Base-by-base conservation (phyloP, 2,888 invertebrate genomes). In the Synanthedon tipuliformis region DNA sequence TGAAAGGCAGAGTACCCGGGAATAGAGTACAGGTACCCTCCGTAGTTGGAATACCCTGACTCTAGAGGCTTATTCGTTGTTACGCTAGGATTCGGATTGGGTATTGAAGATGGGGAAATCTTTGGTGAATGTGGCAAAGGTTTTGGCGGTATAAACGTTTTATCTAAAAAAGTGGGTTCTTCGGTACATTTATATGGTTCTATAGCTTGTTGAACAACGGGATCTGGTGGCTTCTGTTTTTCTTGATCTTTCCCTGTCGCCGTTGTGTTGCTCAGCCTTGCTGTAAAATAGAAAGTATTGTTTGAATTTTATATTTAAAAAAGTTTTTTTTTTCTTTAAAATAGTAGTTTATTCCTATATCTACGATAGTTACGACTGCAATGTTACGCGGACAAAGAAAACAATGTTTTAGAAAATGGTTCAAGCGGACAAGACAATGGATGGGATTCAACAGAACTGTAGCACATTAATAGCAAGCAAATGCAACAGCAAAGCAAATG, bases 1-100 rank as follows among this genome's bases (percentile, higher is more conserved):
- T 86, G 88, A 57, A 88, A 88, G 1, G 87, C 87, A 0, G 88
- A 85, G 59, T 79, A 88, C 3, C 86, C 85, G 3, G 88, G 87
- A 41, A 84, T 78, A 3, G 82, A 81, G 58, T 84, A 85, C 4
- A 86, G 64, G 52, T 79, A 86, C 3, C 82, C 73, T 1, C 80
- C 78, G 54, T 81, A 85, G 55, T 69, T 78, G 0, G 82, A 76
- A 52, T 76, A 84, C 0, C 75, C 75, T 48, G 73, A 55, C 51
- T 84, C 84, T n/a, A 69, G 63, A 52, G 67, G 79, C 55, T 78
- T 82, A 1, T 74, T 78, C 0, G 79, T 73, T 8, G 77, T 75
- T 0, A 81, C 75, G 50, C 84, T 87, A 1, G 88, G 87, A 54
- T 71, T 88, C 1, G 88, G 86, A 53, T 81, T 88, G 0, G 88